These are phyloP conservation scores for Reticulitermes speratus DNA, from an alignment of 1,140 invertebrate genomes.

Conservation along the genomic window DNA sequence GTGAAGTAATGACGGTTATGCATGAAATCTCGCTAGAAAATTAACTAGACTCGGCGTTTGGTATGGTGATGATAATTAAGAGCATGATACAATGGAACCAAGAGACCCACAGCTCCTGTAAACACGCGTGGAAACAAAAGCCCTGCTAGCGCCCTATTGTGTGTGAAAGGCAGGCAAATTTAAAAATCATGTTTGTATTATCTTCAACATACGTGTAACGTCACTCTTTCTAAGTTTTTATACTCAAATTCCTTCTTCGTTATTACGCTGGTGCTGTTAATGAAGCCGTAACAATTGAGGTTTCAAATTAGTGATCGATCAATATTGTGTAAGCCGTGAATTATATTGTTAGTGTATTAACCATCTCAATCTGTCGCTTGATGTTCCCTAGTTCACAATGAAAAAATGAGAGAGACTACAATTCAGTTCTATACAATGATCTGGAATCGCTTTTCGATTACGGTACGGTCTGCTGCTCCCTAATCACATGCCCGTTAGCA, in stretches of 20 bases:
- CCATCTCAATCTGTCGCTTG: not conserved
- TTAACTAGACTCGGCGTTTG: not conserved
- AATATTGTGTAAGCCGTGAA: not conserved
- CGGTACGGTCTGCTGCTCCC: too few species aligned
- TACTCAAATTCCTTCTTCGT: not conserved
- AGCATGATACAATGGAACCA: not conserved
- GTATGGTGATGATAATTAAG: not conserved
- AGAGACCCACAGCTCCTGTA: not conserved
- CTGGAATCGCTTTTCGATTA: too few species aligned
- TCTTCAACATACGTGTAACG: not conserved
- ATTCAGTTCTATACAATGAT: too few species aligned
- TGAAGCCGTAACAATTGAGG: conserved; percentile 1
- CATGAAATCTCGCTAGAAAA: not conserved
- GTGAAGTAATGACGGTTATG: not conserved
- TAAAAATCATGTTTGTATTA: not conserved
- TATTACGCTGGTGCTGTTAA: not conserved
- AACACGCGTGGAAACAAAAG: not conserved
- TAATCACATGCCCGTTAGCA: too few species aligned
- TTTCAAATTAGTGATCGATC: not conserved
- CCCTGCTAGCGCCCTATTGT: not conserved
- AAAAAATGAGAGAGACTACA: too few species aligned
- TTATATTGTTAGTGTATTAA: not conserved
- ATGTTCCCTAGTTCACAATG: too few species aligned
- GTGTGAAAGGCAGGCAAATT: not conserved
- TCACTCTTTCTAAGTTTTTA: not conserved